Base-by-base conservation (phyloP, 2,797 vertebrate genomes). In the Poecilia picta region DNA sequence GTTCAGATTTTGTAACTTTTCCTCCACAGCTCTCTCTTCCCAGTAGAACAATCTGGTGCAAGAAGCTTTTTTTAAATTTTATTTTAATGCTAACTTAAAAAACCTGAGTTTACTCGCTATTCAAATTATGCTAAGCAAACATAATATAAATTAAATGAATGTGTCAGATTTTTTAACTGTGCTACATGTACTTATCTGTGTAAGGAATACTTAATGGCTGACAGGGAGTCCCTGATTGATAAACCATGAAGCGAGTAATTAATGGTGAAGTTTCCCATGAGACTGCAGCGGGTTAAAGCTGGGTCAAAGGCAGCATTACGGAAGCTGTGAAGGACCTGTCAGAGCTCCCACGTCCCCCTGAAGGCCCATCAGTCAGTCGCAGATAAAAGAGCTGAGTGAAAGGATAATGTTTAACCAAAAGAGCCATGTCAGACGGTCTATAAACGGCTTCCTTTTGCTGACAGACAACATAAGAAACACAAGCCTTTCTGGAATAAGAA, bases 361-460 rank as follows among this genome's bases (percentile, higher is more conserved):
- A 89, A 92, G 92, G 47, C 87, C 77, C 90, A 94, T 95, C 91
- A 90, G 55, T 96, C 94, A 95, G 71, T 70, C 47, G 20, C 79
- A 93, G 94, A 95, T 95, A 94, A 95, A 96, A 94, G 90, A 79
- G 82, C 64, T 92, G 89, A 93, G 86, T 73, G 72, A 81, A 86
- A 90, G 90, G 85, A 81, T 82, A 86, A 90, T 82, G 90, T 92
- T 93, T 83, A 89, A 94, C 90, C 80, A 80, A 92, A 91, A 88
- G 75, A 84, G 86, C 78, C 76, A 72, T 62, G 87, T 91, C 88
- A 90, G 75, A 78, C 0, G 80, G 85, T 77, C 77, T 85, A 93
- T 93, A 92, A 95, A 93, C 76, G 1, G 81, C 85, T 94, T 95
- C 93, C 92, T 93, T 75, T 90, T 83, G 72, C 77, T 82, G 55